Percentiles rank a stretch among this genome's conserved stretches.
Evolutionary conservation across 2,888 invertebrate genomes (phyloP).

Genomic region (Cataglyphis albicans): DNA sequence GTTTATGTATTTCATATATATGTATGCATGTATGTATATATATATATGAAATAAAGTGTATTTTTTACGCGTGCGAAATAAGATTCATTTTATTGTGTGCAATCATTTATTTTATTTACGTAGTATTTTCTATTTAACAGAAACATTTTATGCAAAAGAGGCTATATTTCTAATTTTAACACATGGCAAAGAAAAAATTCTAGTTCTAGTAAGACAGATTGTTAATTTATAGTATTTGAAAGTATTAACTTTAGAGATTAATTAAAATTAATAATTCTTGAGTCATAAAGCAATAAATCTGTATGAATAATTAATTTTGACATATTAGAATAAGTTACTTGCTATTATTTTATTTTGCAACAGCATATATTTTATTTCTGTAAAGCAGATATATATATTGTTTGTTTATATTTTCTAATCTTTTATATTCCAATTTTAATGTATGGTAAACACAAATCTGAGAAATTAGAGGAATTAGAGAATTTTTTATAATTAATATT

Average conservation of each 20-base stretch:
- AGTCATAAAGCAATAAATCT: background rate
- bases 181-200: background rate
- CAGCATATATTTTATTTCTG: background rate
- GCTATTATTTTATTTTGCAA: background rate
- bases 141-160: background rate
- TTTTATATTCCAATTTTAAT: background rate
- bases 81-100: background rate
- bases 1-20: background rate
- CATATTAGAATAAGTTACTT: background rate
- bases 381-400: background rate
- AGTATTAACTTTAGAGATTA: background rate
- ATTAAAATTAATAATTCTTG: background rate
- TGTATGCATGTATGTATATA: no score
- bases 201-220: background rate
- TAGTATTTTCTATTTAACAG: background rate
- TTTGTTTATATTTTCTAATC: background rate
- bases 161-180: background rate
- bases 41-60: background rate
- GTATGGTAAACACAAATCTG: background rate
- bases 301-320: background rate
- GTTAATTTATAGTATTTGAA: background rate
- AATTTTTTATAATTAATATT: background rate
- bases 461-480: background rate
- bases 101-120: background rate
- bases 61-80: background rate